A percentile compares a stretch with the other conserved stretches of the same genome.
phyloP scores from a whole-genome alignment of 2,113 vertebrate species.

The Zapus hudsonius region DNA sequence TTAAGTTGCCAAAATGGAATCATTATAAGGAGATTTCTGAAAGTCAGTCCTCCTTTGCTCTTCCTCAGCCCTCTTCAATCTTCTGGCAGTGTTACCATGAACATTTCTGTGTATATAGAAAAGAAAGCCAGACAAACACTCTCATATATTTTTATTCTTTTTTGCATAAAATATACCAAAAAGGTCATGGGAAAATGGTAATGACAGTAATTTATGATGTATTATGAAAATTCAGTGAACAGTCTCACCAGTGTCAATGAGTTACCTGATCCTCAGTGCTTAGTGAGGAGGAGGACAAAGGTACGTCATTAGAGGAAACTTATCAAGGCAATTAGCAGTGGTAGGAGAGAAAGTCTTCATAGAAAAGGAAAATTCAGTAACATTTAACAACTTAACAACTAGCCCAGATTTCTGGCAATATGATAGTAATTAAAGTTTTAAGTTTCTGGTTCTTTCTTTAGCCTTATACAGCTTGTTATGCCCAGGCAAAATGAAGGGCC shows the following conservation, averaged over 20 bases:
- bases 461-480: background rate
- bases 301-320: constrained; percentile 55
- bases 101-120: constrained; percentile 6
- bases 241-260: background rate
- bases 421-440: constrained; percentile 62
- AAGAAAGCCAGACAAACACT: constrained; percentile 13
- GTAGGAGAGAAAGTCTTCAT: constrained; percentile 33
- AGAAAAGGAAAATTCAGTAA: constrained; percentile 35
- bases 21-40: constrained; percentile 9
- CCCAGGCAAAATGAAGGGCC: constrained; percentile 32
- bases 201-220: constrained; percentile 53
- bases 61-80: background rate
- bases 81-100: background rate
- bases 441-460: constrained; percentile 20
- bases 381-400: constrained; percentile 62
- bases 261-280: background rate
- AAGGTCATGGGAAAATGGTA: constrained; percentile 56
- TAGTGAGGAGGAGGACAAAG: constrained; percentile 49
- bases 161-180: constrained; percentile 59
- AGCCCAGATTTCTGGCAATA: constrained; percentile 17
- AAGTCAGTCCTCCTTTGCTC: background rate
- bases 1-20: constrained; percentile 12
- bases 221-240: background rate
- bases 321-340: constrained; percentile 57
- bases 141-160: constrained; percentile 48